Conservation (phyloP, 2,888 invertebrate species). For the Limnephilus rhombicus region DNA sequence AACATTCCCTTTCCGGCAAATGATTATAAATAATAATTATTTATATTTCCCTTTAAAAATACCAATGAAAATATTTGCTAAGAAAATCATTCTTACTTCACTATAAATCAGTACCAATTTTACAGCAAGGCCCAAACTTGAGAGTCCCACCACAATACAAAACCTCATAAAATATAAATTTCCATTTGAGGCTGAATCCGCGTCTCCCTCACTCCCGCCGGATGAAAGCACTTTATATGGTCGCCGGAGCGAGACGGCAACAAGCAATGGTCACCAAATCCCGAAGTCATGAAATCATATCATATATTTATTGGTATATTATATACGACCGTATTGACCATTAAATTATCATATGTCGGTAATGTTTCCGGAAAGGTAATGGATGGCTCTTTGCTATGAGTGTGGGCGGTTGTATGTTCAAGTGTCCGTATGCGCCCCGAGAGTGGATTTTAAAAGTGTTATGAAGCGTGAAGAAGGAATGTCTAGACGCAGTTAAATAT, state of each 20-base stretch:
- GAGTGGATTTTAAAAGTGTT: constrained; percentile 24
- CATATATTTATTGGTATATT: constrained; percentile 64
- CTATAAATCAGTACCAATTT: not conserved
- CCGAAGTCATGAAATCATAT: constrained; percentile 58
- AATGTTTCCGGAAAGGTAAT: constrained; percentile 54
- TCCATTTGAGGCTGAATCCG: constrained; percentile 28
- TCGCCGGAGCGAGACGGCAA: constrained; percentile 34
- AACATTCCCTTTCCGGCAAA: too few relatives aligned
- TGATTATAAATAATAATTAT: too few relatives aligned
- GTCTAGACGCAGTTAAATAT: constrained; percentile 46
- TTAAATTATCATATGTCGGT: constrained; percentile 65
- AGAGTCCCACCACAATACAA: constrained; percentile 40
- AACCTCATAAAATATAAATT: constrained; percentile 59
- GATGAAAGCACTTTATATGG: not conserved
- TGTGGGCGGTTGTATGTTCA: constrained; percentile 36
- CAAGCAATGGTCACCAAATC: constrained; percentile 53
- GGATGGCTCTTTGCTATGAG: not conserved
- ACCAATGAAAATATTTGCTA: too few relatives aligned
- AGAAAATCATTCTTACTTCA: not conserved
- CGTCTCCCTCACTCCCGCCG: constrained; percentile 33
- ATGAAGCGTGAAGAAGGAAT: constrained; percentile 32
- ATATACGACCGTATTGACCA: constrained; percentile 66
- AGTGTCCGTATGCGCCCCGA: constrained; percentile 48
- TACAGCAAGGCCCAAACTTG: constrained; percentile 10
- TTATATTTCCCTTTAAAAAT: too few relatives aligned